Evolutionary conservation across 53 echinoderm and acorn worm genomes (phyloP), one percentile per base, ranked within the genome.

Genomic region (Zoroaster sp.): DNA sequence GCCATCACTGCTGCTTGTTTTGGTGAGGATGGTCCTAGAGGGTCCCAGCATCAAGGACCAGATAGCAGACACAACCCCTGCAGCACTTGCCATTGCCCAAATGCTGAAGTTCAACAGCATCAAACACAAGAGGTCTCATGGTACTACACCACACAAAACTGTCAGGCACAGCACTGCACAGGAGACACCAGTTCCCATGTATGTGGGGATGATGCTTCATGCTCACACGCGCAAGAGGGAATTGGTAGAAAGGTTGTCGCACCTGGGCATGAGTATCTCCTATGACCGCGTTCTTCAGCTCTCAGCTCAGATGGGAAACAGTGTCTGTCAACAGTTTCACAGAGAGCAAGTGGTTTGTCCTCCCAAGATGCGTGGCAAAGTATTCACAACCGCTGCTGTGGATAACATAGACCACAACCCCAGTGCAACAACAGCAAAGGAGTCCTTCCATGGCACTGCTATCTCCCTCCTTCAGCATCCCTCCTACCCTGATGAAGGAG

Each of bases 341-440:
- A 89, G 90, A 82, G 90, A 89, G 33, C 71, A 83, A 71, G 90
- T 89, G 31, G 89, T 89, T 42, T 89, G 89, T 79, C 78, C 89
- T 89, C 69, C 89, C 9, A 89, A 89, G 63, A 41, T 89, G 89
- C 69, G 78, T 47, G 82, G 90, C 46, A 28, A 25, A 35, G 82
- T 89, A 2, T 89, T 89, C 55, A 89, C 90, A 47, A 83, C 81
- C 83, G 83, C 90, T 25, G 90, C 90, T 40, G 81, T 81, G 68
- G 90, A 89, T 52, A 89, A 89, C 70, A 81, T 81, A 12, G 82
- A 82, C 34, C 72, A 89, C 28, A 89, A 89, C 71, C 90, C 90
- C 71, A 89, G 82, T 38, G 31, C 83, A 73, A 90, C 73, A 36
- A 83, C 90, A 85, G 12, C 90, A 73, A 90, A 83, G 67, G 88